These are phyloP conservation scores for Aphidoletes aphidimyza DNA, from an alignment of 2,888 invertebrate genomes.

Conservation along the genomic window DNA sequence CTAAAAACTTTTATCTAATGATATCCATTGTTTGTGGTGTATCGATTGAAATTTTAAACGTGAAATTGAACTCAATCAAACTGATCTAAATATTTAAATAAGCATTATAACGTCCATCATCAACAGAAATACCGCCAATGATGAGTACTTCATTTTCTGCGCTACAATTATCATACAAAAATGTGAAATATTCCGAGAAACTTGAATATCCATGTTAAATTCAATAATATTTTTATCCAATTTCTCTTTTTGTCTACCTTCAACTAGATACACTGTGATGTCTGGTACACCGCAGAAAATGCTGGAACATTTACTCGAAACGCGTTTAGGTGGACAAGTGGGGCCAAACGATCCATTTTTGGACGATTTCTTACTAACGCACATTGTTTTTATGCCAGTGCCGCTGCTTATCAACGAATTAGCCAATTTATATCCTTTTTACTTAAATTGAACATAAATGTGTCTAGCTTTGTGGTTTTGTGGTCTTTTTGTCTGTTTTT, in stretches of 20 bases:
- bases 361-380: slow-evolving; percentile 84
- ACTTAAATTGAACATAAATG: neutral
- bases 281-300: slow-evolving; percentile 88
- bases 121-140: no score
- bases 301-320: slow-evolving; percentile 85
- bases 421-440: slow-evolving; percentile 81
- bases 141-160: no score
- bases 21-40: neutral
- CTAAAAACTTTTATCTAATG: neutral
- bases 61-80: neutral
- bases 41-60: slow-evolving; percentile 10
- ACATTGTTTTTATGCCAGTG: slow-evolving; percentile 84
- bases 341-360: slow-evolving; percentile 78
- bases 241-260: no score
- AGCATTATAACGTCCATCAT: no score
- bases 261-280: slow-evolving; percentile 82
- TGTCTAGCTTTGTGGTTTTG: no score
- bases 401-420: slow-evolving; percentile 78
- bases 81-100: no score
- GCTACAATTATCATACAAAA: no score
- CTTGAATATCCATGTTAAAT: neutral
- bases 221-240: no score
- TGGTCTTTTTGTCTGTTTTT: neutral
- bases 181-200: no score
- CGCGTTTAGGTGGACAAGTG: slow-evolving; percentile 74